Base-by-base conservation (phyloP, 2,113 vertebrate species). In the Corydoras maculifer region DNA sequence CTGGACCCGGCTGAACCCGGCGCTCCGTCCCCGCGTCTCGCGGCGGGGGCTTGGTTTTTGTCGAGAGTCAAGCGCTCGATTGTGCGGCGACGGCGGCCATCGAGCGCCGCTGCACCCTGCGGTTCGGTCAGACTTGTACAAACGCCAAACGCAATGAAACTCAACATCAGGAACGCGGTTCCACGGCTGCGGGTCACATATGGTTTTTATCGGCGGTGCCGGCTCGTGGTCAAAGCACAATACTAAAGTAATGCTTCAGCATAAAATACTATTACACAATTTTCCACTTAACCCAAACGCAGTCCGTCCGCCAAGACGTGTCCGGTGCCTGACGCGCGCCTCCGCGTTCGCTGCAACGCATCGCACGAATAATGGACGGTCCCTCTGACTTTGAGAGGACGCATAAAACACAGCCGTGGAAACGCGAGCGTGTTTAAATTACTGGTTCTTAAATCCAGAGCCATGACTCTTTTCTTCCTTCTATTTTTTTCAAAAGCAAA, bases 121-220 rank as follows among this genome's bases (percentile, higher is more conserved):
- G 58, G 72, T 74, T 68, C 62, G 65, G 72, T 68, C 58, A 74
- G 54, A 18, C 65, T 55, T 62, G 32, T 35, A 3, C 32, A 35
- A 35, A 35, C 32, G 54, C 54, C 54, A 57, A n/a, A 57, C 14
- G 54, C 54, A 57, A 57, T 57, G 54, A 57, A 57, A 57, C 54
- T n/a, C 12, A 57, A 57, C 54, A 57, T 57, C n/a, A 5, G n/a
- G 7, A 57, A 57, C n/a, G 54, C n/a, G 54, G 54, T 57, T 57
- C 14, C 3, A 57, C 12, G 5, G 54, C 11, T 57, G 54, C 54
- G 3, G 54, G 54, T 57, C 54, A 57, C 54, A 57, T 57, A n/a
- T 57, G 54, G 54, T 57, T 57, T 57, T 57, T 57, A 57, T n/a
- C 3, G 54, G 3, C 54, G 10, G 51, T 13, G 3, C 51, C 9